These are phyloP conservation scores for Notothenia rossii DNA, from an alignment of 2,113 vertebrate species.

Conservation along the genomic window DNA sequence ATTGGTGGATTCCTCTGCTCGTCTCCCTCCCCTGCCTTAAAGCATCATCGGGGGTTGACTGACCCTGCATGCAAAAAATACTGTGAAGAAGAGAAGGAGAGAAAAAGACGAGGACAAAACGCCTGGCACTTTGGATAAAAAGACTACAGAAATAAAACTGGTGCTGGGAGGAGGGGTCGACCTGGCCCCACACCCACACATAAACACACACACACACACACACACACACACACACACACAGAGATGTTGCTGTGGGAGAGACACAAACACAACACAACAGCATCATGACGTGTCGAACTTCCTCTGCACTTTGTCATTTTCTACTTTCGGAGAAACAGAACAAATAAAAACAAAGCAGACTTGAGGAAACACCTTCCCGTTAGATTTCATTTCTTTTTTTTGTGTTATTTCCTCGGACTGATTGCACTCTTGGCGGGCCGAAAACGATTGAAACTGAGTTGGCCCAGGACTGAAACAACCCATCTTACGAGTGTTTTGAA, in stretches of 20 bases:
- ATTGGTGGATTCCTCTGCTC: constrained; percentile 86
- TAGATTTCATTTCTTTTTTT: constrained; percentile 17
- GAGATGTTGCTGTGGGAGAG: neutral
- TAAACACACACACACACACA: constrained; percentile 58
- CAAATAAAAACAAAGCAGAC: constrained; percentile 59
- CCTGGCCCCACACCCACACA: constrained; percentile 71
- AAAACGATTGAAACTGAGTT: constrained; percentile 21
- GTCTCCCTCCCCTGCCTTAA: constrained; percentile 97
- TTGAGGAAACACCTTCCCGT: constrained; percentile 61
- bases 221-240: constrained; percentile 29
- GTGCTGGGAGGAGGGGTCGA: constrained; percentile 71
- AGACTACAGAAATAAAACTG: constrained; percentile 66
- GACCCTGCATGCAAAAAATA: constrained; percentile 92
- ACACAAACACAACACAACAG: constrained; percentile 36
- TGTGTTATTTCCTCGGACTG: constrained; percentile 31
- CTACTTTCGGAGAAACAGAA: constrained; percentile 53
- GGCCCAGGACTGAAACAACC: constrained; percentile 55
- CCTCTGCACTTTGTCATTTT: constrained; percentile 81
- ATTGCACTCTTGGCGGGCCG: constrained; percentile 69
- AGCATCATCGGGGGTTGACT: constrained; percentile 93
- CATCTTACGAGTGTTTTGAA: constrained; percentile 62
- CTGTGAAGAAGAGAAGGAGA: constrained; percentile 91
- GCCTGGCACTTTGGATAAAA: constrained; percentile 79
- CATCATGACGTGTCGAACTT: constrained; percentile 65
- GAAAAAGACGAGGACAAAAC: constrained; percentile 64